A percentile compares a stretch with the other conserved stretches of the same genome.
These are phyloP conservation scores for Ailuropoda melanoleuca DNA, from an alignment of 2,113 vertebrate species.

Conservation along the genomic window DNA sequence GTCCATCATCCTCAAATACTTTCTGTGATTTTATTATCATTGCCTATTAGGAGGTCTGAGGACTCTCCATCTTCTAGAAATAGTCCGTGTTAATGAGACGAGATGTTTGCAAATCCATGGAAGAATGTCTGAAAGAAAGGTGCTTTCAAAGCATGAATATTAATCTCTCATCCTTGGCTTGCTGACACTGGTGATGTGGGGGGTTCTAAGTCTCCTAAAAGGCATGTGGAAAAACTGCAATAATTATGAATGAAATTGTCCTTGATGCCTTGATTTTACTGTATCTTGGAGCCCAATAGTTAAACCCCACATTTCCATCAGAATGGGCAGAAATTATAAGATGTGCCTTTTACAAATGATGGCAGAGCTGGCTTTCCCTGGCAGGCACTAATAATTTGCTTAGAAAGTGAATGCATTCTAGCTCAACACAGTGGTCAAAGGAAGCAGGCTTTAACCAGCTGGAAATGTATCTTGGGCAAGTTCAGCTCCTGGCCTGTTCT, in stretches of 20 bases:
- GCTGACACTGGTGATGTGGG: background rate
- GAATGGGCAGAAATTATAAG: background rate
- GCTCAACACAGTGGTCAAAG: background rate
- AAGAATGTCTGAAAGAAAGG: background rate
- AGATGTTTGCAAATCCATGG: background rate
- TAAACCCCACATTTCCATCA: background rate
- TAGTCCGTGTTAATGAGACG: background rate
- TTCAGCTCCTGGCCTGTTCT: background rate
- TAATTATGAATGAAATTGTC: background rate
- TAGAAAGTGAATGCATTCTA: background rate
- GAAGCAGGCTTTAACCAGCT: background rate
- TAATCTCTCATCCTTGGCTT: background rate
- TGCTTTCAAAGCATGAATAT: background rate
- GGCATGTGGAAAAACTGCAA: background rate
- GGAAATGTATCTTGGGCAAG: background rate
- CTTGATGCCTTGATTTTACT: background rate
- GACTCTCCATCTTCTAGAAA: background rate
- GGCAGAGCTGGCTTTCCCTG: background rate
- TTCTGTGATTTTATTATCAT: background rate
- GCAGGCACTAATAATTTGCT: background rate
- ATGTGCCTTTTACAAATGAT: background rate
- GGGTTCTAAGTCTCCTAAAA: background rate
- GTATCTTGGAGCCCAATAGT: background rate
- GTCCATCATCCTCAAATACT: background rate
- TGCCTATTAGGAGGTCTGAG: background rate